A percentile compares a stretch with the other conserved stretches of the same genome.
Evolutionary conservation across 2,797 vertebrate species (phyloP).

Genomic region (Harpagifer antarcticus): DNA sequence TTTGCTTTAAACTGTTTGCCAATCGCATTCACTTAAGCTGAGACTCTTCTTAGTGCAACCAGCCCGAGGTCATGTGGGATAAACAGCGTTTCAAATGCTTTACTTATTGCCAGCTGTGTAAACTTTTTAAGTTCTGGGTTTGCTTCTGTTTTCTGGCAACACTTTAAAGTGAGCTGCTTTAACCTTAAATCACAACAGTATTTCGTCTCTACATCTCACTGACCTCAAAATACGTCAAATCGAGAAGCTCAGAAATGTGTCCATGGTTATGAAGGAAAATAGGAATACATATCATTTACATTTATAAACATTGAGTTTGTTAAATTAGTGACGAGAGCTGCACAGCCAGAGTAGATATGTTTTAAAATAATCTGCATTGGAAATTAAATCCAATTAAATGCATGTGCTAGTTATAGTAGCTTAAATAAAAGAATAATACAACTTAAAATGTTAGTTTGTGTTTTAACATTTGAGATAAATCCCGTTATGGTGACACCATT

Average conservation of each 20-base stretch:
- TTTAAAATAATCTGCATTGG: background rate
- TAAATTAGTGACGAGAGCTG: slow-evolving; percentile 21
- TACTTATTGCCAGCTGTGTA: slow-evolving; percentile 24
- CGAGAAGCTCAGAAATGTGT: background rate
- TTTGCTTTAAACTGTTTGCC: slow-evolving; percentile 3
- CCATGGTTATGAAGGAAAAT: background rate
- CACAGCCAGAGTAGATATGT: background rate
- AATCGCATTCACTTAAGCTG: background rate
- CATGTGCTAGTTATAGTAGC: background rate
- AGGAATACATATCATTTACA: slow-evolving; percentile 35
- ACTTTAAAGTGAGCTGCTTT: slow-evolving; percentile 12
- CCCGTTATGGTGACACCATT: background rate
- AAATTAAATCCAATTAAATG: background rate
- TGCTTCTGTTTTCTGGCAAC: slow-evolving; percentile 9
- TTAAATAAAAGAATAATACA: background rate
- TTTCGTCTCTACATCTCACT: background rate
- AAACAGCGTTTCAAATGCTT: slow-evolving; percentile 7
- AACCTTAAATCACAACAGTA: background rate
- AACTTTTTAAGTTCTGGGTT: slow-evolving; percentile 19
- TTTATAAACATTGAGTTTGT: slow-evolving; percentile 30
- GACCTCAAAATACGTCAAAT: background rate
- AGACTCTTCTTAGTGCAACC: slow-evolving; percentile 1
- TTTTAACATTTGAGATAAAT: background rate
- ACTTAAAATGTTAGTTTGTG: background rate
- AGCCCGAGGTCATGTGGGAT: background rate